Evolutionary conservation across 2,113 vertebrate species (phyloP).

Genomic region (Sapayoa aenigma): DNA sequence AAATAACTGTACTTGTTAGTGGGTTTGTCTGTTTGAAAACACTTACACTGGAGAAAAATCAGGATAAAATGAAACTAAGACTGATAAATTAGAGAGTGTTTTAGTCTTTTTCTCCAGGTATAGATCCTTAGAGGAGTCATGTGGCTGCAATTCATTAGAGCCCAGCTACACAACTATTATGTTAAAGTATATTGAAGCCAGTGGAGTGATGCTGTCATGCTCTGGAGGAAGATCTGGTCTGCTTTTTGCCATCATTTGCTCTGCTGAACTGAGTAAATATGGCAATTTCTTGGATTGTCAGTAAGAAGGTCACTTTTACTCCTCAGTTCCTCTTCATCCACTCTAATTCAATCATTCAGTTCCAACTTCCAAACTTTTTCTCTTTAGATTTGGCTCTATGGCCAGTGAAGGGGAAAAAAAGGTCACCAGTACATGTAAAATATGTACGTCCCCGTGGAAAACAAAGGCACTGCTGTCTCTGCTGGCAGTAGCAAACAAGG

Average conservation of each 20-base stretch:
- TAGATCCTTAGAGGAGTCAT: not conserved
- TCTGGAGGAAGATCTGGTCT: not conserved
- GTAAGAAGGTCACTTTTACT: slow-evolving; percentile 45
- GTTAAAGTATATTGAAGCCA: slow-evolving; percentile 24
- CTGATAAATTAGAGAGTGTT: not conserved
- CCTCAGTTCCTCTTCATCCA: not conserved
- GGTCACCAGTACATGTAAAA: not conserved
- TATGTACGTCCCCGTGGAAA: not conserved
- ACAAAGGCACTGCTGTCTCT: not conserved
- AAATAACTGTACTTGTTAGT: not conserved
- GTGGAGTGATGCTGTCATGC: slow-evolving; percentile 9
- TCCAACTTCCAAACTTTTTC: slow-evolving; percentile 12
- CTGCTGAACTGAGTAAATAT: slow-evolving; percentile 44
- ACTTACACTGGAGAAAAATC: not conserved
- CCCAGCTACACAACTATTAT: not conserved
- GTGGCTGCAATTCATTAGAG: not conserved
- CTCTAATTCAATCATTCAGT: not conserved
- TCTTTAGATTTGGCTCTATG: not conserved
- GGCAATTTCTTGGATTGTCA: slow-evolving; percentile 15
- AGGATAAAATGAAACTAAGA: not conserved
- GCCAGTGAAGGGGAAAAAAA: not conserved
- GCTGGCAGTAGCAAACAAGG: not conserved
- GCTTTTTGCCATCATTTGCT: slow-evolving; percentile 52
- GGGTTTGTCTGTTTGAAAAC: not conserved
- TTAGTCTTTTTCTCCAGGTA: not conserved